Conservation (phyloP, 2,888 invertebrate species). For the Sialis lutaria region DNA sequence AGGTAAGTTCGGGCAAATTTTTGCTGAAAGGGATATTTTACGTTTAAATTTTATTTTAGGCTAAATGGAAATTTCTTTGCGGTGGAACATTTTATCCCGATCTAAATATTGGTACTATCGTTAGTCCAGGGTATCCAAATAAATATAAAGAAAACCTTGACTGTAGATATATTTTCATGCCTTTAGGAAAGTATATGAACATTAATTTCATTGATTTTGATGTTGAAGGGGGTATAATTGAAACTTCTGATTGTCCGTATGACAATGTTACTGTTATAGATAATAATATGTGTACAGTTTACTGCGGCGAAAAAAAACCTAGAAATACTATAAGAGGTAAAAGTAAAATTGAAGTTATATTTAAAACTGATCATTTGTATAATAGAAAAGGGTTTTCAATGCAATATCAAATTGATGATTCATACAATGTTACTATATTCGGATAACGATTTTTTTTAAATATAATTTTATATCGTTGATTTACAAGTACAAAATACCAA, state of each 20-base stretch:
- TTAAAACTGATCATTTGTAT: constrained; percentile 34
- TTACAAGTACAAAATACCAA: no score
- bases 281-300: constrained; percentile 15
- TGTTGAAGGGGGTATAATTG: constrained; percentile 24
- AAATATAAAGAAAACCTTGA: constrained; percentile 37
- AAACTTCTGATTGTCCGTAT: constrained; percentile 23
- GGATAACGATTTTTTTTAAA: no score
- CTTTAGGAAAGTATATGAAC: constrained; percentile 26
- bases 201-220: constrained; percentile 43
- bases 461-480: no score
- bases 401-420: constrained; percentile 36
- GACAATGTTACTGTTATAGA: constrained; percentile 36
- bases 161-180: constrained; percentile 48
- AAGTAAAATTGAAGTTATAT: constrained; percentile 25
- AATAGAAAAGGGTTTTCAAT: constrained; percentile 40
- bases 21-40: no score
- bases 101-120: constrained; percentile 30
- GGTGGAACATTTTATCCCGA: constrained; percentile 46
- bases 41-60: constrained; percentile 24
- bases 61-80: constrained; percentile 46
- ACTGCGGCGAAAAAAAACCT: constrained; percentile 31
- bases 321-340: constrained; percentile 16
- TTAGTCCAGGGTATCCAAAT: constrained; percentile 57
- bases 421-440: no score
- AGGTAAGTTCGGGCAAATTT: constrained; percentile 21